Evolutionary conservation across 2,888 invertebrate species (phyloP), one percentile per base, ranked within the genome.

Genomic region (Mesorhabditis sp.): DNA sequence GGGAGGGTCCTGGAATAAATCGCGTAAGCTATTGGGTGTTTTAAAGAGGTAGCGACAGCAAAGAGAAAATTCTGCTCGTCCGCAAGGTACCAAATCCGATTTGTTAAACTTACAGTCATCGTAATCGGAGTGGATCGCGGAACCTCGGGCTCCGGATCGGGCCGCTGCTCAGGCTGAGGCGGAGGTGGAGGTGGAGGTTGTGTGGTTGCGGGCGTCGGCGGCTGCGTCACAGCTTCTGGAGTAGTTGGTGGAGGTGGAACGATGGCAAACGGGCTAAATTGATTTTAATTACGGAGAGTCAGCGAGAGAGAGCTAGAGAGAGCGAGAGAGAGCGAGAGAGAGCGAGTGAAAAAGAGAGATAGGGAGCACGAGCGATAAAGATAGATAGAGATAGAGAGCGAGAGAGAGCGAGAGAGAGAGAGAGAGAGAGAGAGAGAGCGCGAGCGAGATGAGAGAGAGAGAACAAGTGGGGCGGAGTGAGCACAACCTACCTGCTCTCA

Each of bases 401-500:
- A n/a, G n/a, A n/a, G n/a, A n/a, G n/a, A n/a, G n/a, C 28, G 28
- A 28, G 28, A 28, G 28, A 28, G 28, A 28, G 28, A 1, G 28
- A 28, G 28, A 28, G 28, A 28, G 28, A 1, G 28, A 1, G 28
- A 28, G 28, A 28, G 28, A 28, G 28, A 28, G 28, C 1, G 28
- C n/a, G n/a, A n/a, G 7, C 45, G 43, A n/a, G 43, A 28, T 28
- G n/a, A 4, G 28, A 43, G 13, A 2, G 28, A 28, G 28, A 28
- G 28, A 28, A 2, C 1, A 62, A 68, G 41, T 13, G 6, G 45
- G 6, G n/a, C 10, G n/a, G 50, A 66, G 67, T 70, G 15, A 75
- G 74, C 5, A 76, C 76, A 66, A 76, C 76, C 15, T 75, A 75
- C 65, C 76, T 80, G 4, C 68, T 70, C 62, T 76, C 73, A 50